phyloP scores from a whole-genome alignment of 92 coral and sea anemone species.

The Zoanthus solanderi region DNA sequence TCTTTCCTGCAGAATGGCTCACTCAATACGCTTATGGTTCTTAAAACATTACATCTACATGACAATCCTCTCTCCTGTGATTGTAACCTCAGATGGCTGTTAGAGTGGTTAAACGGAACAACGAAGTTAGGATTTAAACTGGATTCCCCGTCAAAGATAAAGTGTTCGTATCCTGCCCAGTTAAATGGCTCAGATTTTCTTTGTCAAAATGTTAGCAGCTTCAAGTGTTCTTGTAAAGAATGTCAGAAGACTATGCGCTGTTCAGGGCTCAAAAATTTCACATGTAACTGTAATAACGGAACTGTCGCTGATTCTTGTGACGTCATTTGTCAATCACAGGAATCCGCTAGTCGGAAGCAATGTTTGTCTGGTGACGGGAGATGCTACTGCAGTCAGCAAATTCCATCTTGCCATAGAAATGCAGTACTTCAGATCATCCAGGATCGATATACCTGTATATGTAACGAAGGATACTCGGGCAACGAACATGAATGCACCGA shows the following conservation, averaged over 20 bases:
- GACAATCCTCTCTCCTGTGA: conserved; percentile 64
- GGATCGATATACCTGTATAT: conserved; percentile 55
- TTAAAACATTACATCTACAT: conserved; percentile 33
- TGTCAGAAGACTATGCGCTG: conserved; percentile 13
- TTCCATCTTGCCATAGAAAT: conserved; percentile 21
- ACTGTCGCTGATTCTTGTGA: conserved; percentile 19
- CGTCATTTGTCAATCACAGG: background rate
- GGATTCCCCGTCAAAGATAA: conserved; percentile 3
- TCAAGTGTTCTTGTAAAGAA: conserved; percentile 31
- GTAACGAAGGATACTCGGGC: conserved; percentile 72
- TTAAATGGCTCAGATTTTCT: conserved; percentile 5
- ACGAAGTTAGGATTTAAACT: background rate
- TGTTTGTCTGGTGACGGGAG: background rate
- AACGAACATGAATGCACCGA: conserved; percentile 67
- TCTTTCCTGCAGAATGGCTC: conserved; percentile 61
- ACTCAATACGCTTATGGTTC: conserved; percentile 40
- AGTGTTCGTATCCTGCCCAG: background rate
- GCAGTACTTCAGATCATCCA: background rate
- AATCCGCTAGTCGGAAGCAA: background rate
- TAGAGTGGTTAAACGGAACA: conserved; percentile 53
- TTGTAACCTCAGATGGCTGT: conserved; percentile 64
- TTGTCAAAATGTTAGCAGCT: conserved; percentile 6
- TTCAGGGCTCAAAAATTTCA: conserved; percentile 15
- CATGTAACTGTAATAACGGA: conserved; percentile 21
- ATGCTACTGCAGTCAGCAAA: conserved; percentile 10